These are phyloP conservation scores for Proteles cristata DNA, from an alignment of 2,113 vertebrate species.

Conservation along the genomic window DNA sequence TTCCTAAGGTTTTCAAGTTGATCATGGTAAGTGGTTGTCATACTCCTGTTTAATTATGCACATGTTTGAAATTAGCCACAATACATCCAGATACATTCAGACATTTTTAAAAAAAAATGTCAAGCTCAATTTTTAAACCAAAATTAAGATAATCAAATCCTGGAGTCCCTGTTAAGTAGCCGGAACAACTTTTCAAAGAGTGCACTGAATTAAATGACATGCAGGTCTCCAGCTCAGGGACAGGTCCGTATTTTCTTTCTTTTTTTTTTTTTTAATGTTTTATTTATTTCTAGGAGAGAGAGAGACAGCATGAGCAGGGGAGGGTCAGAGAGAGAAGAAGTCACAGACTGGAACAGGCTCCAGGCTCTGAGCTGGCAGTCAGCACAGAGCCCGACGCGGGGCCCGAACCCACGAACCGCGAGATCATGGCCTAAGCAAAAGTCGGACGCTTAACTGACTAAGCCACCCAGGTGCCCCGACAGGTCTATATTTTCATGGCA, in stretches of 20 bases:
- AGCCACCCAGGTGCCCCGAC: not conserved
- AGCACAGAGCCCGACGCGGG: too few relatives aligned
- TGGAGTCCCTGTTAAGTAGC: not conserved
- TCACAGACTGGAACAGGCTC: too few relatives aligned
- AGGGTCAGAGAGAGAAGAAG: too few relatives aligned
- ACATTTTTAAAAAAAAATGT: not conserved
- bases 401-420: too few relatives aligned
- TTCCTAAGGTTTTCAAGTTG: not conserved
- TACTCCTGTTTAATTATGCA: not conserved
- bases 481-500: not conserved
- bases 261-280: too few relatives aligned
- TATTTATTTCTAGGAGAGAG: too few relatives aligned
- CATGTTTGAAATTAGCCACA: not conserved
- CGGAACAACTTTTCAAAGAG: not conserved
- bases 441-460: too few relatives aligned
- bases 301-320: too few relatives aligned
- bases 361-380: too few relatives aligned
- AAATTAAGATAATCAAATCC: conserved; percentile 17
- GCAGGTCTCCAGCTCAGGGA: not conserved
- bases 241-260: not conserved
- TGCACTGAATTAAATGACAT: not conserved
- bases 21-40: not conserved
- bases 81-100: not conserved
- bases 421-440: too few relatives aligned
- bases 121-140: not conserved